Percentiles rank a stretch among this genome's conserved stretches.
Conservation (phyloP, 2,888 invertebrate genomes). For the Nebria salina region DNA sequence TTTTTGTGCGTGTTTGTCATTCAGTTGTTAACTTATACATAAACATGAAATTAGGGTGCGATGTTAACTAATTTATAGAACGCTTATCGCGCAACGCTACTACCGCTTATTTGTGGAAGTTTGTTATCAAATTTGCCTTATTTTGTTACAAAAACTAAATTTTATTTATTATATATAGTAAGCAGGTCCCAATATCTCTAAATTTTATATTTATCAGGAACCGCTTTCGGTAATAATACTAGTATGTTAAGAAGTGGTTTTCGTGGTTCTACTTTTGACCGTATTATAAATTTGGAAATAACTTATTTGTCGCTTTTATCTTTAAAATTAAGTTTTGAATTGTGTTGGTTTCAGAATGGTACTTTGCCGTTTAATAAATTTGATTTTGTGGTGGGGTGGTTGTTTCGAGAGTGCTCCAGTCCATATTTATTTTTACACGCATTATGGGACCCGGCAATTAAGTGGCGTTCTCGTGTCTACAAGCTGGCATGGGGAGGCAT, state of each 20-base stretch:
- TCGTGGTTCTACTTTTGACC: no score
- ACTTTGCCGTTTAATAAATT: conserved; percentile 93
- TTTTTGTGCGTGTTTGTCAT: neutral
- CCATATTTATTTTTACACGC: conserved; percentile 90
- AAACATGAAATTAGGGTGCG: neutral
- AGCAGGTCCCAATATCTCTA: no score
- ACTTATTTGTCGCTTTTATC: neutral
- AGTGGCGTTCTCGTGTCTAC: conserved; percentile 93
- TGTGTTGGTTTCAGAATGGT: conserved; percentile 74
- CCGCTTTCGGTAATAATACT: no score
- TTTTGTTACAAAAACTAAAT: no score
- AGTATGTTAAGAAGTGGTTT: no score
- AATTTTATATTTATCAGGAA: no score
- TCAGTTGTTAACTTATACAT: neutral
- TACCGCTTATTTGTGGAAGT: no score
- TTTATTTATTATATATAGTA: no score
- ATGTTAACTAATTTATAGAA: no score
- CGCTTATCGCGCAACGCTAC: no score
- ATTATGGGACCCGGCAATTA: conserved; percentile 86
- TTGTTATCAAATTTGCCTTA: no score
- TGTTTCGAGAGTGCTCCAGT: conserved; percentile 90
- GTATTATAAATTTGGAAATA: conserved; percentile 5
- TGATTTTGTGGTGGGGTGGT: conserved; percentile 94
- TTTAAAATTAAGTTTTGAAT: neutral
- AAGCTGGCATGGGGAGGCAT: conserved; percentile 95